Percentiles rank a stretch among this genome's conserved stretches.
These are phyloP conservation scores for Drosophila santomea DNA, from an alignment of 1,140 invertebrate genomes.

Conservation along the genomic window DNA sequence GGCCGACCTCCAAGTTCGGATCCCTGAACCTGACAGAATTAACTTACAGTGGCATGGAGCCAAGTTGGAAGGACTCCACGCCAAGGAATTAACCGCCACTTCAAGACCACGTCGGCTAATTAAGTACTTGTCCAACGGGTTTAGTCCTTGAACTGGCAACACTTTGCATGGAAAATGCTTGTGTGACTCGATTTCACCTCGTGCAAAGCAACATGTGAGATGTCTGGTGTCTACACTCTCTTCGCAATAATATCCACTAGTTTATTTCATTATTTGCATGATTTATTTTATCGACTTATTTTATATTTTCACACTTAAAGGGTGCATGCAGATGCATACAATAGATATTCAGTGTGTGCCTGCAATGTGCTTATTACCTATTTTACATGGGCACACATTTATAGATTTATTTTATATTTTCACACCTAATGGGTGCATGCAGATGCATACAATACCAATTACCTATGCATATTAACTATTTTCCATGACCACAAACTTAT, in stretches of 20 bases:
- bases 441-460: too few species aligned
- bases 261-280: neutral
- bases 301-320: neutral
- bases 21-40: slow-evolving; percentile 34
- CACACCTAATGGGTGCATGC: too few species aligned
- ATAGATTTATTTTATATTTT: too few species aligned
- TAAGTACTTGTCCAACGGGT: slow-evolving; percentile 35
- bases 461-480: too few species aligned
- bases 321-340: too few species aligned
- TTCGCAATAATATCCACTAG: neutral
- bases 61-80: slow-evolving; percentile 3
- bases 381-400: too few species aligned
- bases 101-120: slow-evolving; percentile 37
- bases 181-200: slow-evolving; percentile 22
- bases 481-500: too few species aligned
- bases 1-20: slow-evolving; percentile 4
- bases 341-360: too few species aligned
- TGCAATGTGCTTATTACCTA: too few species aligned
- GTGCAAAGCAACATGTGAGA: slow-evolving; percentile 17
- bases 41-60: slow-evolving; percentile 35
- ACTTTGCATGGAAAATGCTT: slow-evolving; percentile 21
- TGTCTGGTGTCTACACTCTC: slow-evolving; percentile 21
- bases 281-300: neutral
- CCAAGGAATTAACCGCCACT: neutral
- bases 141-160: slow-evolving; percentile 22